Base-by-base conservation (phyloP, 1,140 invertebrate species). In the Pissodes strobi region DNA sequence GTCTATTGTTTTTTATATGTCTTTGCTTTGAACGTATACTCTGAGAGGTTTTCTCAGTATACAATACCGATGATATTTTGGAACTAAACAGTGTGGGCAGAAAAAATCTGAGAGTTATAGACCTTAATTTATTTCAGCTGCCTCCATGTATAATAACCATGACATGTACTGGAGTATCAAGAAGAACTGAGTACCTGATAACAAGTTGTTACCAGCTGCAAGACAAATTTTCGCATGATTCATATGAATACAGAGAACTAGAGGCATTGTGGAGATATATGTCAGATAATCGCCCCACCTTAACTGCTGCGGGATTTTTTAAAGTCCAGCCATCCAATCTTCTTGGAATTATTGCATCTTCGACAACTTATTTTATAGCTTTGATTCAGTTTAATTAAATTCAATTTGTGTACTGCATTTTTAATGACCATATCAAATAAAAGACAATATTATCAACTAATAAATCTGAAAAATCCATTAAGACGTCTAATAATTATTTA, bases 351-450 rank as follows among this genome's bases (percentile, higher is more conserved):
- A 23, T 61, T 9, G 58, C 9, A 8, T 34, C 58, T 1, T 18
- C 34, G 2, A 52, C 48, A 0, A 61, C 58, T 9, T 61, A 61
- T 41, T 61, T 61, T 19, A 52, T 61, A n/a, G 58, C 58, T 5
- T 17, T 61, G 10, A 27, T 61, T 10, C 58, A 61, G 19, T 61
- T 61, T 27, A 38, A 52, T 22, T 49, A 49, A 49, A n/a, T n/a
- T n/a, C n/a, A n/a, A n/a, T n/a, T n/a, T n/a, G n/a, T n/a, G n/a
- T n/a, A n/a, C n/a, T n/a, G n/a, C n/a, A n/a, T n/a, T n/a, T n/a
- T n/a, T n/a, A n/a, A n/a, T n/a, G n/a, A n/a, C n/a, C n/a, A n/a
- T n/a, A n/a, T n/a, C n/a, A n/a, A n/a, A n/a, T n/a, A n/a, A n/a
- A n/a, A n/a, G n/a, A n/a, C n/a, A n/a, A n/a, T n/a, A n/a, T n/a